Evolutionary conservation across 2,888 invertebrate species (phyloP).

Genomic region (Brassicogethes aeneus): DNA sequence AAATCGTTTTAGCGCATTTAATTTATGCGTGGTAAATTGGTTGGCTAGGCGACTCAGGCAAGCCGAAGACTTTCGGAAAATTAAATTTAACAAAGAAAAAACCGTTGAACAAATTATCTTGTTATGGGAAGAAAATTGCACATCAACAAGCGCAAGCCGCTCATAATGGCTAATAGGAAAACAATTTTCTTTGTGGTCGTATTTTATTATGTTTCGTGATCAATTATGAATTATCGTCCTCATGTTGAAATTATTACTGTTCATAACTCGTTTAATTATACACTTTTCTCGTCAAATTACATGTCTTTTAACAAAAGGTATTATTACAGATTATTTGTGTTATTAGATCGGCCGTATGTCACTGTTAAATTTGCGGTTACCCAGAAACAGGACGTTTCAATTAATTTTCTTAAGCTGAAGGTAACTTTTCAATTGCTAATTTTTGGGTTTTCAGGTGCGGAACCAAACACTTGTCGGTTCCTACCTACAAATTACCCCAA

Average conservation of each 20-base stretch:
- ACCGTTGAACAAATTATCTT: neutral
- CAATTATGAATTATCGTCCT: conserved; percentile 25
- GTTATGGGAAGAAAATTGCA: neutral
- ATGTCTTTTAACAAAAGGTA: conserved; percentile 17
- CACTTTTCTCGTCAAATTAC: conserved; percentile 22
- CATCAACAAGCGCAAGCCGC: neutral
- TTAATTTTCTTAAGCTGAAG: no score
- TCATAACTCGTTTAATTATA: conserved; percentile 24
- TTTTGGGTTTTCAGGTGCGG: no score
- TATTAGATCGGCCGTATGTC: conserved; percentile 17
- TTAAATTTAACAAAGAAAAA: neutral
- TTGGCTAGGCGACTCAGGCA: no score
- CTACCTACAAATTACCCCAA: no score
- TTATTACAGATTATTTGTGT: conserved; percentile 18
- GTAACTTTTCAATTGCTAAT: no score
- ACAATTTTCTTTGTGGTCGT: conserved; percentile 2
- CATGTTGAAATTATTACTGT: conserved; percentile 19
- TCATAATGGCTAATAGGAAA: neutral
- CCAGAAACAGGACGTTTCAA: conserved; percentile 17
- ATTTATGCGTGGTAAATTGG: no score
- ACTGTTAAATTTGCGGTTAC: conserved; percentile 20
- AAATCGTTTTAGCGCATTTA: no score
- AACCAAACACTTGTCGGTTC: no score
- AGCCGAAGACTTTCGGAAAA: no score
- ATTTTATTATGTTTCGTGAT: conserved; percentile 4